These are phyloP conservation scores for Gymnorhina tibicen DNA, from an alignment of 2,113 vertebrate species.

Conservation along the genomic window DNA sequence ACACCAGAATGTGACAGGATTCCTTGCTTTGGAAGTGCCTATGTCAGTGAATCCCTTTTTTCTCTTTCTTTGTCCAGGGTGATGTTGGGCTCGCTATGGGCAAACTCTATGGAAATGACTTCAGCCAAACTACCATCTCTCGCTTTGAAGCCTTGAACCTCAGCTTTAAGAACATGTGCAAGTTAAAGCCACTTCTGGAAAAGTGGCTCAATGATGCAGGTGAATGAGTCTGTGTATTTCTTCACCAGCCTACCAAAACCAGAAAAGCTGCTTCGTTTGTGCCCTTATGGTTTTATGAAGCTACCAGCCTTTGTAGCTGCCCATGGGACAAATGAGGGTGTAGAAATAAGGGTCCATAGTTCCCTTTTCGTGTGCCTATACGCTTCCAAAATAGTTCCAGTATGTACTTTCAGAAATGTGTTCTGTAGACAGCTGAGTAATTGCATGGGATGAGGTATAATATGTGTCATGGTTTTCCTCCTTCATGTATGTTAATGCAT, in stretches of 20 bases:
- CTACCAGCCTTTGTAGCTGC: not conserved
- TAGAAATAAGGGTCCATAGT: not conserved
- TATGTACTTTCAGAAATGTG: not conserved
- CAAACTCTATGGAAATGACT: conserved; percentile 99
- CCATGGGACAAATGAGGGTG: not conserved
- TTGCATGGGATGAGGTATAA: conserved; percentile 10
- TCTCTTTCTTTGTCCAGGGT: conserved; percentile 79
- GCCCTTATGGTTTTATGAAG: conserved; percentile 13
- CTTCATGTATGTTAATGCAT: not conserved
- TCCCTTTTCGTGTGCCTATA: not conserved
- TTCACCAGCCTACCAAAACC: not conserved
- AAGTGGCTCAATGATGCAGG: conserved; percentile 99
- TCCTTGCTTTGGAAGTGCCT: conserved; percentile 52
- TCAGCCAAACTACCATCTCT: conserved; percentile 99
- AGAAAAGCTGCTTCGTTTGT: not conserved
- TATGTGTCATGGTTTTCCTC: not conserved
- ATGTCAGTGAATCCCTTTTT: conserved; percentile 48
- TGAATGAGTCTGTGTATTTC: conserved; percentile 67
- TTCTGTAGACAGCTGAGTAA: not conserved
- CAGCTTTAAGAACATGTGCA: conserved; percentile 99
- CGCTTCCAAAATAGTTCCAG: not conserved
- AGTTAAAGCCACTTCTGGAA: conserved; percentile 98
- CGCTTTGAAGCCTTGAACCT: conserved; percentile 99
- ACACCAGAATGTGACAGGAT: not conserved
- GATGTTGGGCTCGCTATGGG: conserved; percentile 99